Evolutionary conservation across 1,140 invertebrate genomes (phyloP).

Genomic region (Trinorchestia longiramus): DNA sequence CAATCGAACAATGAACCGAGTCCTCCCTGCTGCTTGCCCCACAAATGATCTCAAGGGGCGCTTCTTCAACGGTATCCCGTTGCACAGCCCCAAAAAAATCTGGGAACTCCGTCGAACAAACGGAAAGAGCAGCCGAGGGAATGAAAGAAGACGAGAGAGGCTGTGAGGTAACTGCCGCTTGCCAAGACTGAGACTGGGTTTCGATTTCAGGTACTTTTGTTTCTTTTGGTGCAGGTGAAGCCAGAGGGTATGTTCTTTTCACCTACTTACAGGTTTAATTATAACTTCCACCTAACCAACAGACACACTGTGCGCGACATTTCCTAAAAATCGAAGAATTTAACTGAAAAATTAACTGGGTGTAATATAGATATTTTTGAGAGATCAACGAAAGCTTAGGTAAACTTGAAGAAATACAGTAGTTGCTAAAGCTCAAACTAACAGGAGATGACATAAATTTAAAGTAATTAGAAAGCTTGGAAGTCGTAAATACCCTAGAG

Average conservation of each 20-base stretch:
- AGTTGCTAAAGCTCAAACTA: too few species aligned
- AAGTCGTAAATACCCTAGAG: too few species aligned
- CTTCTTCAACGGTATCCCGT: background rate
- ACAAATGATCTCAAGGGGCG: background rate
- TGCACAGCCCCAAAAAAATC: background rate
- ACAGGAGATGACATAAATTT: too few species aligned
- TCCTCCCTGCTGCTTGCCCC: background rate
- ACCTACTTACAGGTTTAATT: background rate
- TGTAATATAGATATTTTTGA: too few species aligned
- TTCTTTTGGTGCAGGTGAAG: too few species aligned
- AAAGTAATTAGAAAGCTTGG: too few species aligned
- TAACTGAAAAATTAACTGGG: too few species aligned
- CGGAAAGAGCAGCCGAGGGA: background rate
- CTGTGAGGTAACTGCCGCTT: background rate
- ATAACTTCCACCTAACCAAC: too few species aligned
- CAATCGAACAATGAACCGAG: background rate
- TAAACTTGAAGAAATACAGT: too few species aligned
- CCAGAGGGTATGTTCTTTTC: background rate
- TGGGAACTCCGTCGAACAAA: background rate
- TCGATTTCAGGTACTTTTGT: background rate
- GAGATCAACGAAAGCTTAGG: too few species aligned
- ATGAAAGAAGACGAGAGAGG: background rate
- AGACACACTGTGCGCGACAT: too few species aligned
- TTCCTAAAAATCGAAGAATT: too few species aligned
- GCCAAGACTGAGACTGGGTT: background rate